phyloP scores from a whole-genome alignment of 2,113 vertebrate species.

The Hoplias malabaricus region DNA sequence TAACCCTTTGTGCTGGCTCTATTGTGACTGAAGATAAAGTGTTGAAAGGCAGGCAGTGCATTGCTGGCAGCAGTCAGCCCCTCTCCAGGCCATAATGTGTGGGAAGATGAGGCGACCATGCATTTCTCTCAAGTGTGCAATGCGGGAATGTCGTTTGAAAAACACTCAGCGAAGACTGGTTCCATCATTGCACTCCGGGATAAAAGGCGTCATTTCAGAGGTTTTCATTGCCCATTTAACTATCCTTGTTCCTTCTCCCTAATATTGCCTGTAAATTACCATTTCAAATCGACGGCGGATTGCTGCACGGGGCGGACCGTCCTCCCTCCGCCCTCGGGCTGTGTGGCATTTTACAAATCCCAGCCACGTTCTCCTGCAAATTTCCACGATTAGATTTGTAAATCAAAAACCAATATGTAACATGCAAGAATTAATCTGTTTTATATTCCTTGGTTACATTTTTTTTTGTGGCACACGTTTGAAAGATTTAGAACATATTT shows the following conservation, averaged over 20 bases:
- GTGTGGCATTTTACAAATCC: slow-evolving; percentile 62
- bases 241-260: slow-evolving; percentile 53
- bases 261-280: slow-evolving; percentile 59
- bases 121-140: slow-evolving; percentile 47
- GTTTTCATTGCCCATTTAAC: slow-evolving; percentile 60
- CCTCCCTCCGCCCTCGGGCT: slow-evolving; percentile 26
- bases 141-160: slow-evolving; percentile 49
- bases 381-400: slow-evolving; percentile 94
- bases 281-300: slow-evolving; percentile 51
- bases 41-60: slow-evolving; percentile 45
- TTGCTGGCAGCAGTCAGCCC: slow-evolving; percentile 18
- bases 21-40: slow-evolving; percentile 56
- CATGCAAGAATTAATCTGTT: slow-evolving; percentile 97
- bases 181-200: slow-evolving; percentile 55
- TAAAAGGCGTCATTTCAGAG: slow-evolving; percentile 56
- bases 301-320: slow-evolving; percentile 20
- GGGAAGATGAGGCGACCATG: slow-evolving; percentile 41
- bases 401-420: slow-evolving; percentile 98
- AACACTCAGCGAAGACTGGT: slow-evolving; percentile 47
- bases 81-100: slow-evolving; percentile 49
- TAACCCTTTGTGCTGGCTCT: slow-evolving; percentile 54
- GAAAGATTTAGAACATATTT: slow-evolving; percentile 99
- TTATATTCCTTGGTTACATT: slow-evolving; percentile 99
- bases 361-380: slow-evolving; percentile 73
- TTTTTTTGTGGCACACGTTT: slow-evolving; percentile 91